Evolutionary conservation across 2,113 vertebrate species (phyloP).

Genomic region (Bambusicola thoracicus): DNA sequence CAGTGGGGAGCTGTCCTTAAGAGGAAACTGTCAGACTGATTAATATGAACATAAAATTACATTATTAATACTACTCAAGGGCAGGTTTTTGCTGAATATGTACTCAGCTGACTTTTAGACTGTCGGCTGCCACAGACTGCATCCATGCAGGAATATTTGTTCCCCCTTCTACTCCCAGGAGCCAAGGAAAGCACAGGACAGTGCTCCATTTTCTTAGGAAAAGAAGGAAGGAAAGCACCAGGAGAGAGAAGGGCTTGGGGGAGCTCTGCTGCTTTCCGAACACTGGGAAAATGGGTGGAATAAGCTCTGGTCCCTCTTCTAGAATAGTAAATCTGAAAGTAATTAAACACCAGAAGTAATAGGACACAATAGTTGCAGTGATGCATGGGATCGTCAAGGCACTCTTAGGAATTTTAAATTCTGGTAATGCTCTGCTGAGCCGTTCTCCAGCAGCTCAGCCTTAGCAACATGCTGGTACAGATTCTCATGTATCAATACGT

Average conservation of each 20-base stretch:
- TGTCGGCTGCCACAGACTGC: not conserved
- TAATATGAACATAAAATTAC: not conserved
- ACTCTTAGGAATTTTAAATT: not conserved
- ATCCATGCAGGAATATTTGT: not conserved
- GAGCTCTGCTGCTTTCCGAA: not conserved
- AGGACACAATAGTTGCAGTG: not conserved
- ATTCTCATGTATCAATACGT: not conserved
- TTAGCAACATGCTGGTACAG: not conserved
- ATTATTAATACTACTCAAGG: not conserved
- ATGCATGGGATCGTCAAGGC: not conserved
- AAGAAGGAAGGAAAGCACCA: not conserved
- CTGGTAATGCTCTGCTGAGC: not conserved
- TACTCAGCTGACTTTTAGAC: not conserved
- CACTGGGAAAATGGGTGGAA: not conserved
- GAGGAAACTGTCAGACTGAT: conserved; percentile 22
- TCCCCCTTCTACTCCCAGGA: not conserved
- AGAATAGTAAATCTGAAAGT: not conserved
- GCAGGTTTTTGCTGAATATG: not conserved
- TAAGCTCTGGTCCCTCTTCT: not conserved
- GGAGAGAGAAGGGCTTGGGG: rapidly evolving
- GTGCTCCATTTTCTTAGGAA: rapidly evolving
- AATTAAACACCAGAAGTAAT: not conserved
- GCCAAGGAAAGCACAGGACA: not conserved
- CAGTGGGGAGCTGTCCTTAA: conserved; percentile 8
- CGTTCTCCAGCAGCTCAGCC: not conserved